Percentiles rank a stretch among this genome's conserved stretches.
Evolutionary conservation across 2,797 vertebrate species (phyloP).

Genomic region (Lithobates pipiens): DNA sequence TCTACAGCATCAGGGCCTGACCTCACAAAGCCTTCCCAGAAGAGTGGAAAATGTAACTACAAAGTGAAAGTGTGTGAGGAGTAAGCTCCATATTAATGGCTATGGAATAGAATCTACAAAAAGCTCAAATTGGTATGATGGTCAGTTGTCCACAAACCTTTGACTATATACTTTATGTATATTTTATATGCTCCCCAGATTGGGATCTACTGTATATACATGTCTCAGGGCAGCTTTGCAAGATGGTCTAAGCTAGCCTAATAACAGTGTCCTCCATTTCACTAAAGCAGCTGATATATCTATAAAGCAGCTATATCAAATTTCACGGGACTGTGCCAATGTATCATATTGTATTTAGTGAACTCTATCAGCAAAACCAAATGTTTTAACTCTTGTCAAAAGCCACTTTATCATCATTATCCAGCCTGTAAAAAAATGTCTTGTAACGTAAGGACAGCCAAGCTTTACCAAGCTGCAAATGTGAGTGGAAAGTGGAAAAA

Average conservation of each 20-base stretch:
- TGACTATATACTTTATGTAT: too few relatives aligned
- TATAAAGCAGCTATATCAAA: neutral
- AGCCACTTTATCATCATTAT: slow-evolving; percentile 30
- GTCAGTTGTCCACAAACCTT: too few relatives aligned
- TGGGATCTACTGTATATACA: too few relatives aligned
- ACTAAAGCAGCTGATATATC: neutral
- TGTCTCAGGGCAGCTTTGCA: too few relatives aligned
- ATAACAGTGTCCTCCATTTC: neutral
- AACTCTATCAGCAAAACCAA: neutral
- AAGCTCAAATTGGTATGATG: too few relatives aligned
- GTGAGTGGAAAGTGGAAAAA: neutral
- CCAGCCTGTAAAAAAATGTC: neutral
- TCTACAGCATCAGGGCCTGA: too few relatives aligned
- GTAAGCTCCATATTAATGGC: too few relatives aligned
- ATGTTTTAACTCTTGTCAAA: neutral
- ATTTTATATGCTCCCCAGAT: too few relatives aligned
- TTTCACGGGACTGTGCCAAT: neutral
- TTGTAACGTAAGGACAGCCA: neutral
- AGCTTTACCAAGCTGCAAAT: neutral
- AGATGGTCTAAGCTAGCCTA: neutral
- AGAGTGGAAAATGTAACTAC: too few relatives aligned
- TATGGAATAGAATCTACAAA: too few relatives aligned
- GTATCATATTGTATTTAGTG: neutral
- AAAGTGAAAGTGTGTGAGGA: too few relatives aligned
- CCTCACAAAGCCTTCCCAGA: too few relatives aligned